Evolutionary conservation across 2,113 vertebrate genomes (phyloP), one percentile per base, ranked within the genome.

Genomic region (Pagrus major): DNA sequence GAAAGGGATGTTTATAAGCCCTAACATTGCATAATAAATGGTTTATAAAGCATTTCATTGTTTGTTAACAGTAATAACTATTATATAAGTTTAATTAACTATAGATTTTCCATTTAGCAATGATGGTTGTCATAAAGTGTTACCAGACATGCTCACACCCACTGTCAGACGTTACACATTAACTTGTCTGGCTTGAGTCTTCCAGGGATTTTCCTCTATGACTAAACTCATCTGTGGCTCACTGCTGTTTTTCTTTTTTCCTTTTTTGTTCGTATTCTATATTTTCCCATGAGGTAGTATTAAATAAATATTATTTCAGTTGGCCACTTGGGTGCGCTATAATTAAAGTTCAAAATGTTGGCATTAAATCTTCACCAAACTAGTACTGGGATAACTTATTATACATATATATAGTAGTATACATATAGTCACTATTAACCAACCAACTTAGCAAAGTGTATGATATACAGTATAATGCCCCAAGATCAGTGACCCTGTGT

Each of bases 271-370:
- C 15, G 27, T 46, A 10, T n/a, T 51, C 2, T 33, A 37, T 7
- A 14, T 21, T 21, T 60, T 61, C 21, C 27, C 25, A 33, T 10
- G 15, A 54, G 15, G 60, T 59, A 3, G 2, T 42, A 33, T 65
- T 8, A 18, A 14, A 27, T 33, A 5, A 46, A 51, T 31, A 41
- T 31, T 21, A 21, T 31, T 42, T 58, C 9, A 75, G 2, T 23
- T 63, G 41, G 9, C 79, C 85, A 78, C 85, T 67, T 35, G 82
- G 69, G 68, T 58, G 82, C 20, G 72, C 88, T 75, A 7, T 80
- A 44, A 61, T 33, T 52, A 64, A 81, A 41, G 31, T 39, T 55
- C 21, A 25, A 27, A 29, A 21, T 31, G n/a, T 44, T 41, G 33
- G 6, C 20, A 33, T 12, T 12, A 55, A 3, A 23, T 20, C 33